Base-by-base conservation (phyloP, 2,888 invertebrate species). In the Amblyjoppa fuscipennis region DNA sequence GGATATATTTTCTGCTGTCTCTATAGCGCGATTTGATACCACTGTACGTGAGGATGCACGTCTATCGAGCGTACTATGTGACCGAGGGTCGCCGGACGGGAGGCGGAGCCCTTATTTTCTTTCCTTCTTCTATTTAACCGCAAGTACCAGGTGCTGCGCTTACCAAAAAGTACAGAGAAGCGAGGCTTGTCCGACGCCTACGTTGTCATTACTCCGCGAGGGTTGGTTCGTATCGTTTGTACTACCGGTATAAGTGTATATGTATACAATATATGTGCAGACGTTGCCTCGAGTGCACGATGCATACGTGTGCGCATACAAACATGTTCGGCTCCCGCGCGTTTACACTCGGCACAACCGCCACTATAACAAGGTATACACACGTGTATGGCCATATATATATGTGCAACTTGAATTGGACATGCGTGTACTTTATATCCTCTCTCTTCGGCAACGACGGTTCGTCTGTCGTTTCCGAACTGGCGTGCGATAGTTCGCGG, bases 111-210 rank as follows among this genome's bases (percentile, higher is more conserved):
- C 11, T 53, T 41, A 49, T 53, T 68, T 71, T 68, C 45, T 64
- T 31, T 69, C 25, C 56, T 34, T 51, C 25, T 71, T 38, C 34
- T 83, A 70, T 83, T 77, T 78, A 38, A 85, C 81, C 85, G 81
- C 87, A 81, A 83, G 70, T 75, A 80, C 85, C 87, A 87, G 85
- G 85, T 87, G 87, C 81, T 77, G 69, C 84, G 82, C 68, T 45
- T 13, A 75, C 77, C 59, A 38, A 81, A 45, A 70, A 81, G 80
- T 81, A 81, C 75, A 76, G 78, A 83, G 75, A 34, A 51, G 66
- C 28, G 34, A 5, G 56, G 28, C 45, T 41, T 74, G 70, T 41
- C 41, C 49, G 78, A 79, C 83, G 66, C 76, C 64, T 71, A 87
- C 75, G 59, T 83, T 78, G 77, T 87, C 83, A 87, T 87, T 87